These are phyloP conservation scores for Phyllostomus hastatus DNA, from an alignment of 2,113 vertebrate genomes.

Conservation along the genomic window DNA sequence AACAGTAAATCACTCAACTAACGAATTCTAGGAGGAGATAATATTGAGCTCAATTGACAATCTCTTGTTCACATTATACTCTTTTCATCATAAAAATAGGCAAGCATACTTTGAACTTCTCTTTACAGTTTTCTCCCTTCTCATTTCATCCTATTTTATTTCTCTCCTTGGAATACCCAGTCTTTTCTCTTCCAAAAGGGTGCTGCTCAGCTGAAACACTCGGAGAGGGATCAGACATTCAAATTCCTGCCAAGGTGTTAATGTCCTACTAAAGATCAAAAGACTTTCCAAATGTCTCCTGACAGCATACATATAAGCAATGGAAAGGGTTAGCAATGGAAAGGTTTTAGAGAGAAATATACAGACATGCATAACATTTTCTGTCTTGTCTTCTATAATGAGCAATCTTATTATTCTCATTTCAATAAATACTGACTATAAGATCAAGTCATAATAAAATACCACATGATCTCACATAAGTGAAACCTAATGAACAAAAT, in stretches of 20 bases:
- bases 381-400: background rate
- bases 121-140: background rate
- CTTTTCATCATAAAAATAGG: background rate
- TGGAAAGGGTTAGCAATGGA: background rate
- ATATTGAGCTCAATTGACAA: background rate
- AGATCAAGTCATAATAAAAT: background rate
- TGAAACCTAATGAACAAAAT: no score
- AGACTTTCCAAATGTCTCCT: background rate
- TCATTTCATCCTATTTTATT: background rate
- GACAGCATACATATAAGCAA: background rate
- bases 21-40: background rate
- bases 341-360: background rate
- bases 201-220: background rate
- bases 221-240: background rate
- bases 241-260: background rate
- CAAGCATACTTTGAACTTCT: background rate
- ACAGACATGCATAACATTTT: background rate
- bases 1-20: background rate
- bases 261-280: background rate
- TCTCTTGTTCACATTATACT: background rate
- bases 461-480: background rate
- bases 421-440: background rate
- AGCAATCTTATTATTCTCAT: background rate
- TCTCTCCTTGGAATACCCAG: background rate
- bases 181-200: background rate